Percentiles rank a stretch among this genome's conserved stretches.
Evolutionary conservation across 2,888 invertebrate genomes (phyloP).

Genomic region (Eucera pruinosa): DNA sequence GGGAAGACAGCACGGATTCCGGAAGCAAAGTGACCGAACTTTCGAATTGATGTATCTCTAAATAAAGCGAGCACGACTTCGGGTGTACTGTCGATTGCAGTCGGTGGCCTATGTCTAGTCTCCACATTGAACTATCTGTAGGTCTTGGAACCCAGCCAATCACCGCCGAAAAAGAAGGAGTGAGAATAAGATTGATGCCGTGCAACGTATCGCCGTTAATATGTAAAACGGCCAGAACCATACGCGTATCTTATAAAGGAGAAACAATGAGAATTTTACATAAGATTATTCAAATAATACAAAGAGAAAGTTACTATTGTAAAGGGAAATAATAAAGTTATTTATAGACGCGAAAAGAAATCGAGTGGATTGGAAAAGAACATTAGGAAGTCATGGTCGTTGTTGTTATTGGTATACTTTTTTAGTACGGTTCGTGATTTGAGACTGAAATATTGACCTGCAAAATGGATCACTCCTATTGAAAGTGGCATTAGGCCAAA

Average conservation of each 20-base stretch:
- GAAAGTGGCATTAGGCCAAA: conserved; percentile 63
- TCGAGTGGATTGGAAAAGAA: neutral
- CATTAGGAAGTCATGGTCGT: neutral
- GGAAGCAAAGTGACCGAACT: conserved; percentile 49
- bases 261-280: neutral
- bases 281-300: neutral
- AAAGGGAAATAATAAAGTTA: neutral
- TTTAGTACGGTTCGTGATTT: conserved; percentile 5
- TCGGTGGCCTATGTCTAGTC: conserved; percentile 53
- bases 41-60: conserved; percentile 58
- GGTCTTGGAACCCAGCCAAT: conserved; percentile 54
- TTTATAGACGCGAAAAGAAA: neutral
- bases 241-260: neutral
- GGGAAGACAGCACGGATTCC: conserved; percentile 33
- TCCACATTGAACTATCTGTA: conserved; percentile 63
- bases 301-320: neutral
- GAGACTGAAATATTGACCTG: conserved; percentile 41
- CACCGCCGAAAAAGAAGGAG: conserved; percentile 46
- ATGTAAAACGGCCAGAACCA: conserved; percentile 8
- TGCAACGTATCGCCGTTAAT: conserved; percentile 14
- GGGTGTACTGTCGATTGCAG: conserved; percentile 52
- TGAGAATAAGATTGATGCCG: conserved; percentile 53
- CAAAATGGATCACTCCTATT: conserved; percentile 58
- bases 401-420: neutral
- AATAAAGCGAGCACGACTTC: conserved; percentile 59